Percentiles rank a stretch among this genome's conserved stretches.
phyloP scores from a whole-genome alignment of 2,888 invertebrate species.

The Chrysina gloriosa region DNA sequence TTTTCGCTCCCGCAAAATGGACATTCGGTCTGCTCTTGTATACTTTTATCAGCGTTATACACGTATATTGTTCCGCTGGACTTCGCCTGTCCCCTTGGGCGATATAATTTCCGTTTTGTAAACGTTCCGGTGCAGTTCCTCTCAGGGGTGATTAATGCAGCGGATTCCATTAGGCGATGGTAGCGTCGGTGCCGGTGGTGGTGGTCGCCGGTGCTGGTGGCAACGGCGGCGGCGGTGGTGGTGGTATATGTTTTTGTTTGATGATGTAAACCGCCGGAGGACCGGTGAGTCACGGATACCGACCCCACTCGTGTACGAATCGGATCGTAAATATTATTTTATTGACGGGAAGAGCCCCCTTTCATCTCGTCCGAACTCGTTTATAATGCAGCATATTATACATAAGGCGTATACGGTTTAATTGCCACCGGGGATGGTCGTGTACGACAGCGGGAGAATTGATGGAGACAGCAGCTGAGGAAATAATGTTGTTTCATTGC shows the following conservation, averaged over 20 bases:
- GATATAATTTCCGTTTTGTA: constrained; percentile 65
- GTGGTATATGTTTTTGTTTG: constrained; percentile 29
- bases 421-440: constrained; percentile 26
- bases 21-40: constrained; percentile 47
- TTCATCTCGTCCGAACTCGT: constrained; percentile 13
- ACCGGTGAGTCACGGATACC: constrained; percentile 52
- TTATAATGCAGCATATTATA: constrained; percentile 7
- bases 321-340: constrained; percentile 32
- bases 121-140: constrained; percentile 56
- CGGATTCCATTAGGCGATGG: constrained; percentile 61
- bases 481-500: constrained; percentile 28
- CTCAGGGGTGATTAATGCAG: constrained; percentile 62
- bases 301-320: constrained; percentile 14
- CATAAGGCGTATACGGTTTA: constrained; percentile 18
- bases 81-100: constrained; percentile 57
- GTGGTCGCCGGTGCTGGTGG: no score
- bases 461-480: constrained; percentile 29
- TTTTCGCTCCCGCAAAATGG: constrained; percentile 45
- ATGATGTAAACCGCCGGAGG: constrained; percentile 42
- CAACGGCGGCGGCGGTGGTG: background rate
- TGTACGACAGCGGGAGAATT: constrained; percentile 27
- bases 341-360: constrained; percentile 23
- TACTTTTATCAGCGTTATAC: constrained; percentile 46
- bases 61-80: background rate
- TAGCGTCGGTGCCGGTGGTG: background rate